These are phyloP conservation scores for Coenobita brevimanus DNA, from an alignment of 1,140 invertebrate genomes.

Conservation along the genomic window DNA sequence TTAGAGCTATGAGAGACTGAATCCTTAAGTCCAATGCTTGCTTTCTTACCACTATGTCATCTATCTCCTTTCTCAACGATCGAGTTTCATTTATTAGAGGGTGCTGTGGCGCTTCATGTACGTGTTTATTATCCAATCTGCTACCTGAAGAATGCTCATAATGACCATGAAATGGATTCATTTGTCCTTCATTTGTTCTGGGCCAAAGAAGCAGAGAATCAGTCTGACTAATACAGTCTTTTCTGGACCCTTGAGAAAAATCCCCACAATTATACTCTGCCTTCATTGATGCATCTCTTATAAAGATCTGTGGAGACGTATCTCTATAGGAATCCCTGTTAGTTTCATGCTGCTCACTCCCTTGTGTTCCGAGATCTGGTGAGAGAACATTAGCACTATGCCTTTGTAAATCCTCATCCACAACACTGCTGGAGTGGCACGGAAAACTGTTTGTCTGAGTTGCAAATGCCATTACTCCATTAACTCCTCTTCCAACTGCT, in stretches of 20 bases:
- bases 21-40: constrained; percentile 43
- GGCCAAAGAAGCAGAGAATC: background rate
- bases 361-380: too few relatives aligned
- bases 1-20: constrained; percentile 57
- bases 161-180: background rate
- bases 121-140: constrained; percentile 6
- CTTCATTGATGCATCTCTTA: background rate
- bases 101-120: constrained; percentile 25
- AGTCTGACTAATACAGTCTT: constrained; percentile 25
- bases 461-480: too few relatives aligned
- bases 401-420: too few relatives aligned
- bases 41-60: constrained; percentile 53
- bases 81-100: constrained; percentile 51
- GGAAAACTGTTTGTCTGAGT: too few relatives aligned
- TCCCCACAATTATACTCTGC: background rate
- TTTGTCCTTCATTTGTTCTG: background rate
- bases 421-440: too few relatives aligned
- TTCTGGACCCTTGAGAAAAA: background rate
- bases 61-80: constrained; percentile 53
- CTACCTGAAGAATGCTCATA: background rate
- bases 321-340: too few relatives aligned
- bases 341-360: too few relatives aligned
- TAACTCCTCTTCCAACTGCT: too few relatives aligned
- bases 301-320: background rate
- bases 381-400: too few relatives aligned